Conservation (phyloP, 2,888 invertebrate genomes). For the Meandrusa payeni region DNA sequence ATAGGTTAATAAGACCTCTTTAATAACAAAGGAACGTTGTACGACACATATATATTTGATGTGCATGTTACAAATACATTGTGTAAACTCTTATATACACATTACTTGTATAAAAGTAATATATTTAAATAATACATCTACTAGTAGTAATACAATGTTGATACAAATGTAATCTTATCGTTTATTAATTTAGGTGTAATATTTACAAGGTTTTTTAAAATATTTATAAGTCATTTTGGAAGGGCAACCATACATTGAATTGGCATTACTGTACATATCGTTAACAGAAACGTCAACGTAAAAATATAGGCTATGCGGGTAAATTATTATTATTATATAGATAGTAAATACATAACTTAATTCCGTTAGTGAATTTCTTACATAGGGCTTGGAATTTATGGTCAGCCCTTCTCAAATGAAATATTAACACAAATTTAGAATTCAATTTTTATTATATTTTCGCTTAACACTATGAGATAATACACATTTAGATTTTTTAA, state of each 20-base stretch:
- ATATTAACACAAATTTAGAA: slow-evolving; percentile 12
- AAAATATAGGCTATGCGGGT: background rate
- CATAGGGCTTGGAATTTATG: slow-evolving; percentile 2
- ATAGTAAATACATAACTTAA: too few species aligned
- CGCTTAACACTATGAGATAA: background rate
- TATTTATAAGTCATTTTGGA: slow-evolving; percentile 38
- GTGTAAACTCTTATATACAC: slow-evolving; percentile 46
- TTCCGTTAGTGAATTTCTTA: too few species aligned
- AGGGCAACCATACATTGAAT: too few species aligned
- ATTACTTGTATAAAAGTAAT: slow-evolving; percentile 53
- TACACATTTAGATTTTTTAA: background rate
- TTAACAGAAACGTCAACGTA: too few species aligned
- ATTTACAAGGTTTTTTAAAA: slow-evolving; percentile 61
- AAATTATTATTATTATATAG: too few species aligned
- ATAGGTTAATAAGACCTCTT: slow-evolving; percentile 64
- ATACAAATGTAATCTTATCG: slow-evolving; percentile 58
- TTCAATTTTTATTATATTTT: slow-evolving; percentile 7
- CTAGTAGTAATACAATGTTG: slow-evolving; percentile 45
- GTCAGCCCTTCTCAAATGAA: slow-evolving; percentile 2
- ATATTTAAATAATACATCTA: slow-evolving; percentile 40
- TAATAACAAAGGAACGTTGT: slow-evolving; percentile 68
- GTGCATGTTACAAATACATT: slow-evolving; percentile 46
- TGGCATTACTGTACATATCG: too few species aligned
- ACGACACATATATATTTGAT: slow-evolving; percentile 61
- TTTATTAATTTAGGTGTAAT: slow-evolving; percentile 53